Evolutionary conservation across 2,797 vertebrate species (phyloP), one percentile per base, ranked within the genome.

Genomic region (Dicrostonyx torquatus): DNA sequence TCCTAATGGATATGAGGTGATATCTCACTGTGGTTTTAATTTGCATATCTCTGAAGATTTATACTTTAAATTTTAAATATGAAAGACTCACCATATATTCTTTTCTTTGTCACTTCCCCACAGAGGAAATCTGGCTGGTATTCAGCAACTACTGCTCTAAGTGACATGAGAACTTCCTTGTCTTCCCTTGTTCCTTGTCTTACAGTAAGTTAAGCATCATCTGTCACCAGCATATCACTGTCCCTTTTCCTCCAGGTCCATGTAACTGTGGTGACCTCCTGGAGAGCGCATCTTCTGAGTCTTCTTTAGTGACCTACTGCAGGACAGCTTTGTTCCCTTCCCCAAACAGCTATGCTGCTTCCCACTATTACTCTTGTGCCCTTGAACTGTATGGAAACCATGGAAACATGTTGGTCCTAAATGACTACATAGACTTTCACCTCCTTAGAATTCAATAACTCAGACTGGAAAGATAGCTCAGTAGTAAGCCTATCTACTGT

Each of bases 61-160:
- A 89, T 53, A n/a, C 64, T 86, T 89, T 75, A 96, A 76, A 58
- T 66, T 72, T 96, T 66, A 77, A 83, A 89, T 29, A 70, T 79
- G 22, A 93, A 87, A 90, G 93, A 6, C 0, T 79, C 3, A 53
- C 12, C 50, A 87, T 6, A 66, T 60, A 64, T 60, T 64, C 15
- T 1, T 72, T 62, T 66, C 58, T 43, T 72, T 55, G 31, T 72
- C 31, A 72, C n/a, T 87, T 92, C 24, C 14, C 26, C 53, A 55
- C 50, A 95, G 60, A 14, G 89, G 31, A 83, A 66, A 88, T 24
- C 2, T 90, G 40, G 1, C 6, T 86, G 93, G 12, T 60, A 10
- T 88, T 80, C 62, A 18, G 66, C 2, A 87, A 87, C 50, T 43
- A 34, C 53, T 40, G 15, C 34, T 90, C 9, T 29, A 79, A 34